Evolutionary conservation across 2,797 vertebrate species (phyloP).

Genomic region (Mormyrus hasselquistii): DNA sequence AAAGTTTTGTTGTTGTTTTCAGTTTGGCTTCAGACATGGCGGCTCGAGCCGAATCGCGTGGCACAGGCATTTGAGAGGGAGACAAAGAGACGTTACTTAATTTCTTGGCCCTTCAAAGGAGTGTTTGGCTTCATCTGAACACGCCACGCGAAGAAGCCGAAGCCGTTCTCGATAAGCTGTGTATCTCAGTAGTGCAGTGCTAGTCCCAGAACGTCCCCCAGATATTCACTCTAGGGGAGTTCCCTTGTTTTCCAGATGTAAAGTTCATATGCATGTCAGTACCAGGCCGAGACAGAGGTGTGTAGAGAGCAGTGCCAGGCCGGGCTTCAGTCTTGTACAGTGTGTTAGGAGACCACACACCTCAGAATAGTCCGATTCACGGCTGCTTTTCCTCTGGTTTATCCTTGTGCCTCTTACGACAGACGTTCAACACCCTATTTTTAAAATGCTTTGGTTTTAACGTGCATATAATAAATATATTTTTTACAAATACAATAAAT

Average conservation of each 20-base stretch:
- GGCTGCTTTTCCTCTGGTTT: slow-evolving; percentile 13
- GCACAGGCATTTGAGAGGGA: slow-evolving; percentile 73
- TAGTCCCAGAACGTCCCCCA: slow-evolving; percentile 13
- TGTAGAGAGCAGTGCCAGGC: not conserved
- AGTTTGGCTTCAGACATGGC: slow-evolving; percentile 48
- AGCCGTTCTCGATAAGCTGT: slow-evolving; percentile 50
- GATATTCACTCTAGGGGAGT: not conserved
- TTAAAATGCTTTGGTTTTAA: not conserved
- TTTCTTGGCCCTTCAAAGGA: slow-evolving; percentile 68
- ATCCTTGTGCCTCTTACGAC: slow-evolving; percentile 14
- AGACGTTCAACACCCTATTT: slow-evolving; percentile 6
- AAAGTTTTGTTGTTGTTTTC: slow-evolving; percentile 57
- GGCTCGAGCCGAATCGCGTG: slow-evolving; percentile 74
- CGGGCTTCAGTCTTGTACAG: not conserved
- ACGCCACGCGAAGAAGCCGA: slow-evolving; percentile 65
- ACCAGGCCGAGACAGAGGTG: not conserved
- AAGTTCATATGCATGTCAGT: slow-evolving; percentile 41
- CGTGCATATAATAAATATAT: slow-evolving; percentile 14
- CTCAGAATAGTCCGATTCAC: not conserved
- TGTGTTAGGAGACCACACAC: slow-evolving; percentile 1
- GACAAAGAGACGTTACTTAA: slow-evolving; percentile 55
- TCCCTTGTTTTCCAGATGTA: not conserved
- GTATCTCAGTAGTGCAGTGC: slow-evolving; percentile 47
- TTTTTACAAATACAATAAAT: not conserved
- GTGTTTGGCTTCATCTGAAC: slow-evolving; percentile 60